phyloP scores from a whole-genome alignment of 2,113 vertebrate species.

The Cariama cristata region DNA sequence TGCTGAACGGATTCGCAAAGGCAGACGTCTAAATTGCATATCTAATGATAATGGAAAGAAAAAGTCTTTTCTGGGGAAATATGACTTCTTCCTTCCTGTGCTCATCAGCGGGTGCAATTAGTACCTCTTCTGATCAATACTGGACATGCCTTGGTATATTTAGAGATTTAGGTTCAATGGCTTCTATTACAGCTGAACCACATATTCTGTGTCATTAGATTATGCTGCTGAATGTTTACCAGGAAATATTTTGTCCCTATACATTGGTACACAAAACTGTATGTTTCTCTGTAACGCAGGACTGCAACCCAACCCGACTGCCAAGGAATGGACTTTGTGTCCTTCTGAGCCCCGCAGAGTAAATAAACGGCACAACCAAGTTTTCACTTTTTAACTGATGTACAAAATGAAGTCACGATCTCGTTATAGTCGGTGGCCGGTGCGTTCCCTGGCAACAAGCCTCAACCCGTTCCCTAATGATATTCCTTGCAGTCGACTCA shows the following conservation, averaged over 20 bases:
- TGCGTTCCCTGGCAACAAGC: neutral
- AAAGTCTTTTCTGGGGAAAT: neutral
- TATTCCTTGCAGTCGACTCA: neutral
- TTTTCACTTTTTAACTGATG: neutral
- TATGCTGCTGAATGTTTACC: no score
- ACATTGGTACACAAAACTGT: fast-evolving
- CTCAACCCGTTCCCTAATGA: no score
- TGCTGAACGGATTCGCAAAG: neutral
- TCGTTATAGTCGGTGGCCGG: neutral
- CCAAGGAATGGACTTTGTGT: fast-evolving
- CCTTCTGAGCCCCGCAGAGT: neutral
- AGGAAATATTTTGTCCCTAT: neutral
- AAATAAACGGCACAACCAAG: neutral
- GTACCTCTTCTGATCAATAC: neutral
- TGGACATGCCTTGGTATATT: neutral
- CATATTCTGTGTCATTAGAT: fast-evolving
- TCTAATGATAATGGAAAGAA: neutral
- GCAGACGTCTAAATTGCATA: neutral
- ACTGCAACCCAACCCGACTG: neutral
- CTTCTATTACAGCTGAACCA: neutral
- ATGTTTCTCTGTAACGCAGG: fast-evolving
- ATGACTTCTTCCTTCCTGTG: neutral
- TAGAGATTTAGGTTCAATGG: neutral
- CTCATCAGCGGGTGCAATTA: neutral
- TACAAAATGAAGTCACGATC: neutral